Conservation (phyloP, 2,888 invertebrate species). For the Agrotis clavis region DNA sequence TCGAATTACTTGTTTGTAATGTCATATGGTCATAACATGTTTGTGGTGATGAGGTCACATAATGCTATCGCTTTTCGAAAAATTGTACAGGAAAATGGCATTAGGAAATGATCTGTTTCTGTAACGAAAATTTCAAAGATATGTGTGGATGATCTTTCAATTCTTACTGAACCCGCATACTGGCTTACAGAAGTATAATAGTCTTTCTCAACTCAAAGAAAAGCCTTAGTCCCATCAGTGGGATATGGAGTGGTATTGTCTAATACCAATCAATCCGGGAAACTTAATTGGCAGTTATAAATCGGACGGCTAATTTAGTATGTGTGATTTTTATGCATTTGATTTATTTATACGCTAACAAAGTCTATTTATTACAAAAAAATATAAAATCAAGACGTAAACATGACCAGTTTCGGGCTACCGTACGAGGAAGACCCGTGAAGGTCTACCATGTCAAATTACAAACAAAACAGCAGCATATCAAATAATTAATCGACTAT, state of each 20-base stretch:
- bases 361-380: background rate
- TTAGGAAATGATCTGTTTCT: too few species aligned
- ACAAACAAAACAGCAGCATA: conserved; percentile 48
- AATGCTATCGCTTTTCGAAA: background rate
- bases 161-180: too few species aligned
- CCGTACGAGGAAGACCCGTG: conserved; percentile 59
- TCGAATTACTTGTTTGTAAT: conserved; percentile 39
- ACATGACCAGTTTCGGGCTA: conserved; percentile 33
- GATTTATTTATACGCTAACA: background rate
- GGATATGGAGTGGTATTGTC: too few species aligned
- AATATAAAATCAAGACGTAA: conserved; percentile 2
- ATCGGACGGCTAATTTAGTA: background rate
- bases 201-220: background rate
- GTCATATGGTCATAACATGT: conserved; percentile 13
- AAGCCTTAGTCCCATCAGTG: too few species aligned
- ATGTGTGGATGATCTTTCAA: too few species aligned
- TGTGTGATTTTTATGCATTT: background rate
- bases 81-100: too few species aligned
- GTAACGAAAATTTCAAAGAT: too few species aligned
- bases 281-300: background rate
- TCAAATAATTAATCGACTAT: conserved; percentile 52
- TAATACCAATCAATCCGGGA: background rate
- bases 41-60: background rate
- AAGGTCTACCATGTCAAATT: conserved; percentile 62
- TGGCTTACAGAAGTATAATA: too few species aligned